A percentile compares a stretch with the other conserved stretches of the same genome.
Conservation (phyloP, 1,140 invertebrate species). For the Bombyx mandarina region DNA sequence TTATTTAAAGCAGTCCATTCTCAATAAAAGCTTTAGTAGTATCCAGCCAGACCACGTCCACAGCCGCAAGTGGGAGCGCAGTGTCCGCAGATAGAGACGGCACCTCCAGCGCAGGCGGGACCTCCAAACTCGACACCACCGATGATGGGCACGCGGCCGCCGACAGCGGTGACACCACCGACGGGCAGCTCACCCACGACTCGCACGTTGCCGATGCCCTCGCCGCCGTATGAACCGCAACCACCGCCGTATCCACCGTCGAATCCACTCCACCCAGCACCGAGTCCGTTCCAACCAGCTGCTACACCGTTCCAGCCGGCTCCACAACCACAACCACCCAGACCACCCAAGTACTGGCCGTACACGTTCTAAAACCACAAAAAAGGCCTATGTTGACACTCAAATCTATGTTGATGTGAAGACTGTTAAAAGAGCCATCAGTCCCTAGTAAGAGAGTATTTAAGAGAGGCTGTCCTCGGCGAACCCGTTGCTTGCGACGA, state of each 20-base stretch:
- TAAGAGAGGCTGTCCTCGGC: too few species aligned
- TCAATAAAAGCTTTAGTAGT: too few species aligned
- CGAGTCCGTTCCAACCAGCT: background rate
- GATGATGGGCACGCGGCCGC: conserved; percentile 3
- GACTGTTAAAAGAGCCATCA: too few species aligned
- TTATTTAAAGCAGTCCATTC: too few species aligned
- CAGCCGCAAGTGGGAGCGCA: background rate
- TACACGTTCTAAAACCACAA: conserved; percentile 1
- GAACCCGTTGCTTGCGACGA: too few species aligned
- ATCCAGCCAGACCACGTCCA: background rate
- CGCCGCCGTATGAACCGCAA: conserved; percentile 2
- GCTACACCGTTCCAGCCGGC: background rate
- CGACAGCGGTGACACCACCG: conserved; percentile 4
- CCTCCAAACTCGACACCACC: conserved; percentile 7
- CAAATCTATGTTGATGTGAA: too few species aligned
- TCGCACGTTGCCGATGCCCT: conserved; percentile 6
- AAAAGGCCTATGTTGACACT: background rate
- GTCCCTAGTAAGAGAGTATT: too few species aligned
- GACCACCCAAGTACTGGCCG: background rate
- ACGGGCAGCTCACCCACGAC: conserved; percentile 10
- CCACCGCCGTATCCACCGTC: too few species aligned
- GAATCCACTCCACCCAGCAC: too few species aligned
- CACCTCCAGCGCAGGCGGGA: conserved; percentile 1
- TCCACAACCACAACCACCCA: background rate
- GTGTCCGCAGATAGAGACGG: conserved; percentile 2